These are phyloP conservation scores for Phlogophora meticulosa DNA, from an alignment of 2,888 invertebrate species.

Conservation along the genomic window DNA sequence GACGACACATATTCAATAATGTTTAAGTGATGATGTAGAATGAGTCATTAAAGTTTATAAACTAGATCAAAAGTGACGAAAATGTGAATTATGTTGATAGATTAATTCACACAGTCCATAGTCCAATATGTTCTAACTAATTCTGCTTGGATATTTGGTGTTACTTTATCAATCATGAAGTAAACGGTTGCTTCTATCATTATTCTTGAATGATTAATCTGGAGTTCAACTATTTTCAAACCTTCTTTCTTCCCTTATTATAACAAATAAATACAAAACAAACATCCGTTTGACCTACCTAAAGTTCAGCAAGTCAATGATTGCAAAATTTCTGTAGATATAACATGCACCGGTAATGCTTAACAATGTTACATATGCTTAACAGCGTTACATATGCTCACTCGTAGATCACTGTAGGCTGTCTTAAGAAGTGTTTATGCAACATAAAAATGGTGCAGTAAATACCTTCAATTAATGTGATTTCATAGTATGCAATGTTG, in stretches of 20 bases:
- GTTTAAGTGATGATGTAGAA: neutral
- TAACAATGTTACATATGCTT: neutral
- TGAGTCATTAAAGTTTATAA: constrained; percentile 10
- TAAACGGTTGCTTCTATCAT: neutral
- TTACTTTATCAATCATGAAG: constrained; percentile 1
- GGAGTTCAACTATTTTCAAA: neutral
- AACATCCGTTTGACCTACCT: neutral
- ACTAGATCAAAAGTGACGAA: neutral
- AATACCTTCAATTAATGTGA: no score
- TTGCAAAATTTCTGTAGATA: neutral
- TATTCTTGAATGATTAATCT: neutral
- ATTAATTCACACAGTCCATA: constrained; percentile 30
- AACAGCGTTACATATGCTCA: neutral
- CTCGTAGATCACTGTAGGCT: neutral
- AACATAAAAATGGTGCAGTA: no score
- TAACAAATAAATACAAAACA: neutral
- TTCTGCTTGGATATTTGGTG: neutral
- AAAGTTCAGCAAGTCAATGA: constrained; percentile 1
- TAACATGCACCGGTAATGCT: neutral
- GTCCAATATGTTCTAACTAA: constrained; percentile 26
- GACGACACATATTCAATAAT: constrained; percentile 6
- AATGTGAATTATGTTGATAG: constrained; percentile 9
- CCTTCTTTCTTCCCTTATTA: neutral
- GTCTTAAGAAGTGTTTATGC: neutral
- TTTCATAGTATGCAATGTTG: no score